Percentiles rank a stretch among this genome's conserved stretches.
These are phyloP conservation scores for Rhinolophus ferrumequinum DNA, from an alignment of 2,113 vertebrate genomes.

Conservation along the genomic window DNA sequence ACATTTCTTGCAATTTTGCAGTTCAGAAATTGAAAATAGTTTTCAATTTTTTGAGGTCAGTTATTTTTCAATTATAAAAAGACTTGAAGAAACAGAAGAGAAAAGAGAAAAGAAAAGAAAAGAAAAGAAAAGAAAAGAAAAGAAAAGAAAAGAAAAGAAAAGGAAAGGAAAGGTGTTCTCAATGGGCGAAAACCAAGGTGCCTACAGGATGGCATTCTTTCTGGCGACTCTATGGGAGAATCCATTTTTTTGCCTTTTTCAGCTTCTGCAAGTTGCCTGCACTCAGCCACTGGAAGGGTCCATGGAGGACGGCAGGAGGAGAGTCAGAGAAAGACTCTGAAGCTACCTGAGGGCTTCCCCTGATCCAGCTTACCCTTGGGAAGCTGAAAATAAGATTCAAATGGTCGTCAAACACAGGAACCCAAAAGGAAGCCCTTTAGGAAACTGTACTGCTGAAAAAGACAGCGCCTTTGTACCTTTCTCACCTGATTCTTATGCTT, in stretches of 20 bases:
- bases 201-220: accelerated
- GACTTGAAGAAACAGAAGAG: too few species aligned
- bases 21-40: neutral
- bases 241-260: neutral
- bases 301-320: too few species aligned
- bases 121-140: too few species aligned
- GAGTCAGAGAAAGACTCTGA: too few species aligned
- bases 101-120: too few species aligned
- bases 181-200: neutral
- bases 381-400: neutral
- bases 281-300: too few species aligned
- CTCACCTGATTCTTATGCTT: neutral
- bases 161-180: too few species aligned
- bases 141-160: too few species aligned
- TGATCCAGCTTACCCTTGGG: neutral
- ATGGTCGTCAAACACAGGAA: neutral
- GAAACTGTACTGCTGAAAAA: neutral
- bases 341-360: neutral
- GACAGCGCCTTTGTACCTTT: neutral
- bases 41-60: too few species aligned
- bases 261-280: neutral
- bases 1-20: neutral
- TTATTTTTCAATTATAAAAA: too few species aligned
- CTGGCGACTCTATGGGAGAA: neutral
- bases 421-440: neutral